phyloP scores from a whole-genome alignment of 2,888 invertebrate genomes.

The Plebejus melissa region DNA sequence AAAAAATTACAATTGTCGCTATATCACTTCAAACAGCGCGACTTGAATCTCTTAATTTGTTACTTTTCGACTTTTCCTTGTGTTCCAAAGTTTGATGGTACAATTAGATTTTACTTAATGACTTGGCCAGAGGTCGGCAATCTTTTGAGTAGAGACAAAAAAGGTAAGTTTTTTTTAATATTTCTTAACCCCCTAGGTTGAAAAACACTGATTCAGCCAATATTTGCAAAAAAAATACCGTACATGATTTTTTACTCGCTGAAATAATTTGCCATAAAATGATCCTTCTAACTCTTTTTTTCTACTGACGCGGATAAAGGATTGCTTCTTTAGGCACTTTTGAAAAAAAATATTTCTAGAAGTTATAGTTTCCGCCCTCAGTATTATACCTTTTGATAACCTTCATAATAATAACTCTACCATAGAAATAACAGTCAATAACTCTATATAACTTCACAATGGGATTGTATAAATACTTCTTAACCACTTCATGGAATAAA shows the following conservation, averaged over 20 bases:
- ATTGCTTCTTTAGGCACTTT: neutral
- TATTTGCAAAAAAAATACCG: too few relatives aligned
- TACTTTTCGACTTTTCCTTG: constrained; percentile 10
- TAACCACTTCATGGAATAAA: constrained; percentile 24
- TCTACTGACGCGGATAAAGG: neutral
- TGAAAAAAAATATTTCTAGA: neutral
- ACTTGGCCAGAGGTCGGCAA: neutral
- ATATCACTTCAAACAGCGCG: neutral
- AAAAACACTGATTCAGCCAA: too few relatives aligned
- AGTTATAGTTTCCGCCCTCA: neutral
- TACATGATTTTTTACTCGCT: too few relatives aligned
- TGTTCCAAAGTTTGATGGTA: neutral
- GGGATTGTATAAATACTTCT: constrained; percentile 12
- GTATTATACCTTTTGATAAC: neutral
- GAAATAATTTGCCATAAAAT: too few relatives aligned
- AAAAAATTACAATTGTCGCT: constrained; percentile 26
- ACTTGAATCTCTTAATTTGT: constrained; percentile 8
- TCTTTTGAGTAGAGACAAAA: neutral
- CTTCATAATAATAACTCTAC: constrained; percentile 1
- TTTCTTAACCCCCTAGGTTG: too few relatives aligned
- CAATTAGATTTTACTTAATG: neutral
- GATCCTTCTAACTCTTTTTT: too few relatives aligned
- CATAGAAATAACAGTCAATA: neutral
- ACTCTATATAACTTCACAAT: constrained; percentile 3
- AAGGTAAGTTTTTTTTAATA: neutral